Evolutionary conservation across 2,797 vertebrate species (phyloP), one percentile per base, ranked within the genome.

Genomic region (Pelobates cultripes): DNA sequence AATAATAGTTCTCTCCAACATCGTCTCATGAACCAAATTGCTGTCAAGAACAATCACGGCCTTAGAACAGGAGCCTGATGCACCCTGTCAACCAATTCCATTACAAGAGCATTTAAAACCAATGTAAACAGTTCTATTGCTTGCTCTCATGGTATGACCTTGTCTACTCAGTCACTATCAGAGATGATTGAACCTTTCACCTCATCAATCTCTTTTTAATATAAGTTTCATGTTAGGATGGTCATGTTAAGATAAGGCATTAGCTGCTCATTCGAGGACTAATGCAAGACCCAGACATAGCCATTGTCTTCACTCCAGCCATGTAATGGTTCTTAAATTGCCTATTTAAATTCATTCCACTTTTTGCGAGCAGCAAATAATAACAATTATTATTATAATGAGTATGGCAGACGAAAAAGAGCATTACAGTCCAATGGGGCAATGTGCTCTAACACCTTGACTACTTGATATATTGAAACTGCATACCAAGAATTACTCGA

Each of bases 21-120:
- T 78, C 71, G 86, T 80, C 81, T 86, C 77, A 69, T 87, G 85
- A 83, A 87, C 87, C 88, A 85, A 87, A 87, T 90, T 87, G 90
- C 89, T 90, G 89, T 90, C 89, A 90, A 85, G 83, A 85, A 84
- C 85, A 79, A 92, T 91, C 88, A 88, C 83, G 82, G 86, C 87
- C 88, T 89, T 87, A 84, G 0, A 28, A 78, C 86, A 89, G 86
- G 90, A 90, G 88, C 86, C 85, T 2, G 0, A 89, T 87, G 89
- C 88, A 51, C 47, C 76, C 86, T 88, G 86, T 88, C 88, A 87
- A 84, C 1, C 0, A 81, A 85, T 60, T 86, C 82, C 88, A 87
- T 89, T 90, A 88, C 70, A 78, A 43, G 75, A 78, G 75, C 82
- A 86, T 84, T 90, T 86, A 84, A 72, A 80, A 47, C 77, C 77